phyloP scores from a whole-genome alignment of 2,888 invertebrate genomes.

The Proisotoma minuta region DNA sequence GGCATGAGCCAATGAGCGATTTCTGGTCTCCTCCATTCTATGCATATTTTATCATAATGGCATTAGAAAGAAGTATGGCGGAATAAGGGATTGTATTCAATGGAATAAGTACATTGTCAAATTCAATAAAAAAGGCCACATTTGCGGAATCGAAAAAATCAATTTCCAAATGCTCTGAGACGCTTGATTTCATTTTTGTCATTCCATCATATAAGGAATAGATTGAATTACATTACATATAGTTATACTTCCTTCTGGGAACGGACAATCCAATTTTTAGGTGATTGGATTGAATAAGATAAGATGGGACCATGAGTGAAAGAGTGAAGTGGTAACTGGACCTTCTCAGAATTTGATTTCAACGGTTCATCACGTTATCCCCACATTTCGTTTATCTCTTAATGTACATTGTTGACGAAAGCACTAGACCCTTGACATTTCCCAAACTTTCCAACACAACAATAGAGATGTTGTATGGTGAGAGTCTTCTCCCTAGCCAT shows the following conservation, averaged over 20 bases:
- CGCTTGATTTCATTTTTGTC: constrained; percentile 5
- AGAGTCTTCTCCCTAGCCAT: no score
- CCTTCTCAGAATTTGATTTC: neutral
- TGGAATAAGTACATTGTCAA: neutral
- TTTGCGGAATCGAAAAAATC: neutral
- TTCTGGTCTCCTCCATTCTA: neutral
- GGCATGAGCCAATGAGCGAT: neutral
- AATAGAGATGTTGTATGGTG: no score
- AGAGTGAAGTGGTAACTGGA: neutral
- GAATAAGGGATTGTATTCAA: neutral
- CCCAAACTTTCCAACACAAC: no score
- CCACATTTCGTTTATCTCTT: neutral
- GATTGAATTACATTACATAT: constrained; percentile 1
- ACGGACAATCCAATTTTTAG: no score
- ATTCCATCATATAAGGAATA: neutral
- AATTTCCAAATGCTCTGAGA: neutral
- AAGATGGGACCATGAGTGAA: no score
- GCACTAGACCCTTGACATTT: constrained; percentile 2
- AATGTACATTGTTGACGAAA: constrained; percentile 4
- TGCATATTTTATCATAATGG: constrained; percentile 2
- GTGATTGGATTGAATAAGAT: no score
- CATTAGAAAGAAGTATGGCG: no score
- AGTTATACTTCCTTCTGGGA: no score
- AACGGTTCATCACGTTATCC: no score
- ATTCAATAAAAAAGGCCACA: neutral